Evolutionary conservation across 2,113 vertebrate species (phyloP).

Genomic region (Menidia beryllina): DNA sequence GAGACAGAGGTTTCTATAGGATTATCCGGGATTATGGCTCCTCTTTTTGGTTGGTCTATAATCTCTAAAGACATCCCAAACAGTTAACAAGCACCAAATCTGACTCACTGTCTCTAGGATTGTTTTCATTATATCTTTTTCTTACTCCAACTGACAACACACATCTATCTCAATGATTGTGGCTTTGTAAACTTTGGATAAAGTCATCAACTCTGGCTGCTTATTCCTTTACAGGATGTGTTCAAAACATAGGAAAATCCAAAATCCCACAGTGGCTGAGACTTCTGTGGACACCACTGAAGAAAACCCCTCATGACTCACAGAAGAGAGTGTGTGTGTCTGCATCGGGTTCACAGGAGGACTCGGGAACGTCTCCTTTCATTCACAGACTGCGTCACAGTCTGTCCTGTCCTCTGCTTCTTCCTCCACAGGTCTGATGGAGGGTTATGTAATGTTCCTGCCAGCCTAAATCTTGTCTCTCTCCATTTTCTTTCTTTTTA

Average conservation of each 20-base stretch:
- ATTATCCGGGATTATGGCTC: constrained; percentile 67
- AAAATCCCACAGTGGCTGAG: neutral
- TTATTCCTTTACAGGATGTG: neutral
- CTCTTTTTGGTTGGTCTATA: constrained; percentile 57
- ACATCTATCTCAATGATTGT: neutral
- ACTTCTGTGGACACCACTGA: neutral
- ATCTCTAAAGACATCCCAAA: constrained; percentile 47
- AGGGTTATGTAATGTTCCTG: constrained; percentile 55
- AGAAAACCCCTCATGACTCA: constrained; percentile 17
- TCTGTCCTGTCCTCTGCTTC: constrained; percentile 12
- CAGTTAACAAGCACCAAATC: constrained; percentile 18
- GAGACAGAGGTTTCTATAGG: constrained; percentile 56
- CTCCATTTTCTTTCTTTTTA: constrained; percentile 7
- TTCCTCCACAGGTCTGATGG: constrained; percentile 29
- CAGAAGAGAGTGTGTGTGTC: constrained; percentile 1
- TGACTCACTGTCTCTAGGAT: neutral
- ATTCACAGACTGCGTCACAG: constrained; percentile 26
- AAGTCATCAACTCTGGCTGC: too few relatives aligned
- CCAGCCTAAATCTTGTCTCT: constrained; percentile 32
- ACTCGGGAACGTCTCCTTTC: constrained; percentile 21
- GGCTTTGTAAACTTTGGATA: neutral
- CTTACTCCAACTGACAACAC: neutral
- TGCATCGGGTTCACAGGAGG: constrained; percentile 19
- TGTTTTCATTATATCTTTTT: neutral
- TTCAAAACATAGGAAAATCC: neutral